A percentile compares a stretch with the other conserved stretches of the same genome.
Conservation (phyloP, 2,113 vertebrate genomes). For the Rhea pennata region DNA sequence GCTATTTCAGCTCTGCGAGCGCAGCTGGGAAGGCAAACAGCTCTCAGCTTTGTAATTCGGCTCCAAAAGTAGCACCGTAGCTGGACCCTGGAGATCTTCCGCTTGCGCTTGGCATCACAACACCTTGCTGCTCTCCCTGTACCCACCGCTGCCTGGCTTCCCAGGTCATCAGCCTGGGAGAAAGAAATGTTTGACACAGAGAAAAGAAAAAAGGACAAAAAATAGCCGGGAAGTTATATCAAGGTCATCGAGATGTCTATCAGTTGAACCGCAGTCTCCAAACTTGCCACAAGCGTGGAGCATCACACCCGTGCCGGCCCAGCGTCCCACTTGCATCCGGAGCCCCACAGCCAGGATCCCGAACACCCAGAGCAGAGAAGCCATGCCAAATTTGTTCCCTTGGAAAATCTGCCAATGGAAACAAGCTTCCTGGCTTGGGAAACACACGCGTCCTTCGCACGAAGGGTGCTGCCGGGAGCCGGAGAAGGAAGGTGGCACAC, state of each 20-base stretch:
- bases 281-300: neutral
- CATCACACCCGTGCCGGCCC: rapidly evolving
- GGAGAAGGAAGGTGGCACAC: neutral
- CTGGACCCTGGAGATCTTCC: rapidly evolving
- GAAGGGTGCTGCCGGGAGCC: neutral
- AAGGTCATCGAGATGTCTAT: neutral
- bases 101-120: no score
- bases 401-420: neutral
- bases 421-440: neutral
- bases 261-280: neutral
- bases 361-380: neutral
- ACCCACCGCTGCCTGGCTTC: neutral
- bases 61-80: neutral
- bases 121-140: neutral
- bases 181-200: neutral
- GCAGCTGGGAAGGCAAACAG: neutral
- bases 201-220: rapidly evolving
- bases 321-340: neutral
- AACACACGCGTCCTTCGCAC: neutral
- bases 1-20: neutral
- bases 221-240: neutral
- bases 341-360: rapidly evolving
- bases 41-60: neutral
- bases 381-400: rapidly evolving
- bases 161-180: neutral